phyloP scores from a whole-genome alignment of 2,888 invertebrate species.

The Plebejus melissa region DNA sequence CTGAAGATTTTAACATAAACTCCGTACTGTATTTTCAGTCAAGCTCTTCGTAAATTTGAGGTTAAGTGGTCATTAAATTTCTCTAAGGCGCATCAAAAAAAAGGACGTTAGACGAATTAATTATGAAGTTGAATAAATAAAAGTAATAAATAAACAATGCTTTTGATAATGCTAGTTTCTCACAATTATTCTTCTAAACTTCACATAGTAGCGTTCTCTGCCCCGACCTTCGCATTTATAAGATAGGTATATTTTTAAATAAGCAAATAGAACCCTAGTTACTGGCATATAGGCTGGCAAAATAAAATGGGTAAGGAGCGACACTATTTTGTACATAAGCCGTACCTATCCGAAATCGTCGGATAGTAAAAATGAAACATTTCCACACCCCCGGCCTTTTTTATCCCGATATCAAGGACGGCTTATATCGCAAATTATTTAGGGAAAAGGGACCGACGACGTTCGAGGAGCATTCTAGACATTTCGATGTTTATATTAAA shows the following conservation, averaged over 20 bases:
- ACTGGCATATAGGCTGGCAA: background rate
- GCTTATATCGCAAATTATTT: conserved; percentile 23
- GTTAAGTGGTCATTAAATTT: too few relatives aligned
- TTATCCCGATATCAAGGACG: conserved; percentile 26
- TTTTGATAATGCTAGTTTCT: too few relatives aligned
- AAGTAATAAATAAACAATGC: too few relatives aligned
- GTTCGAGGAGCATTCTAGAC: conserved; percentile 22
- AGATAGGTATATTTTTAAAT: background rate
- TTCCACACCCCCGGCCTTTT: conserved; percentile 22
- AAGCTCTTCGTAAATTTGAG: too few relatives aligned
- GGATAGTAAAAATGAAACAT: conserved; percentile 26
- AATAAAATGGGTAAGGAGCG: background rate
- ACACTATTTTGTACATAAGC: conserved; percentile 6
- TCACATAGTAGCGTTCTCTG: too few relatives aligned
- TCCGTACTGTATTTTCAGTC: too few relatives aligned
- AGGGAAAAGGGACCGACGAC: conserved; percentile 22
- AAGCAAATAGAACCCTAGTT: background rate
- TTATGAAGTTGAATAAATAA: too few relatives aligned
- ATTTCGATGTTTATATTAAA: conserved; percentile 27
- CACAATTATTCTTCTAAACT: too few relatives aligned
- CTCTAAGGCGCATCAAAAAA: too few relatives aligned
- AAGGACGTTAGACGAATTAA: too few relatives aligned
- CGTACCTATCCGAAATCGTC: conserved; percentile 8
- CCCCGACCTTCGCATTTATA: too few relatives aligned
- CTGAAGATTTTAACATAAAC: too few relatives aligned